Percentiles rank a stretch among this genome's conserved stretches.
These are phyloP conservation scores for Centroberyx gerrardi DNA, from an alignment of 2,797 vertebrate species.

Conservation along the genomic window DNA sequence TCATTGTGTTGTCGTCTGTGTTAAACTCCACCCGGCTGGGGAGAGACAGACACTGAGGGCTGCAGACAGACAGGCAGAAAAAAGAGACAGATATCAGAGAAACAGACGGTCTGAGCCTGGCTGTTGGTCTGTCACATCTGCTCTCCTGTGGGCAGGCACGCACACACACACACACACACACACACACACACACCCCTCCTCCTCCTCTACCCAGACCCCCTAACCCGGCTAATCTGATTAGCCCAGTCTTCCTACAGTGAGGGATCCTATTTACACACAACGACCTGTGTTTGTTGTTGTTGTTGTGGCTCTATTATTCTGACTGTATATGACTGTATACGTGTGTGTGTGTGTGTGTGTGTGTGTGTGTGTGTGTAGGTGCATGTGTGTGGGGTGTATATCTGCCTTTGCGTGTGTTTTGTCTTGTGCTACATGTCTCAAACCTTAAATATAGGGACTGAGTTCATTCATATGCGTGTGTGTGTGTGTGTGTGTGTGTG, in stretches of 20 bases:
- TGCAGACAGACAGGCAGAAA: constrained; percentile 27
- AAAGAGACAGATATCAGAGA: constrained; percentile 63
- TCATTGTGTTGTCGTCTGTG: too few species aligned
- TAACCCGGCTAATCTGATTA: constrained; percentile 79
- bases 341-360: constrained; percentile 1
- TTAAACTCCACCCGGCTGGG: too few species aligned
- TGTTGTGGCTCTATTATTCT: background rate
- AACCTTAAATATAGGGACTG: too few species aligned
- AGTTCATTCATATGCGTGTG: background rate
- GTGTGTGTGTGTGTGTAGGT: background rate
- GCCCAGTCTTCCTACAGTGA: constrained; percentile 51
- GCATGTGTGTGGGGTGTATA: too few species aligned
- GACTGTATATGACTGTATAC: too few species aligned
- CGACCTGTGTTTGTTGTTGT: constrained; percentile 34
- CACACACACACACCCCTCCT: constrained; percentile 25
- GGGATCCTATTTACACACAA: constrained; percentile 51
- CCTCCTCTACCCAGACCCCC: constrained; percentile 61
- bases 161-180: constrained; percentile 1
- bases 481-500: background rate
- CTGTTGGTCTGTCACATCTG: constrained; percentile 68
- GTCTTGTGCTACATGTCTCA: too few species aligned
- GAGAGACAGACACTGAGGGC: too few species aligned
- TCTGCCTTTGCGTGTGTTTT: too few species aligned
- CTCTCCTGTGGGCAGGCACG: constrained; percentile 43
- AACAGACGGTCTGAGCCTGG: constrained; percentile 72